These are phyloP conservation scores for Protophormia terraenovae DNA, from an alignment of 2,888 invertebrate species.

Conservation along the genomic window DNA sequence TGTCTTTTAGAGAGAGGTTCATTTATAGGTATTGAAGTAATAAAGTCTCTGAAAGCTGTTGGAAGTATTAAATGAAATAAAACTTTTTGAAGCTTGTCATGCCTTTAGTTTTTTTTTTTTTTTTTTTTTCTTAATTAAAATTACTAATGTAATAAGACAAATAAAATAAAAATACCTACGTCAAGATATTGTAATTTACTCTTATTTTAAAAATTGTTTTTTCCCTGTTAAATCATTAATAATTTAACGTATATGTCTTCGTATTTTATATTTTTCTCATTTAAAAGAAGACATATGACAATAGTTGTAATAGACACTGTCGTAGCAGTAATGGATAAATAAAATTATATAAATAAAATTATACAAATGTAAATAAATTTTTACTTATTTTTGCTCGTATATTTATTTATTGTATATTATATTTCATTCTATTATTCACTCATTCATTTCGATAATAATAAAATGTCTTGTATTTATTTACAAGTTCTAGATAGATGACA, in stretches of 20 bases:
- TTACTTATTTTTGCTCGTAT: conserved; percentile 7
- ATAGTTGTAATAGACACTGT: neutral
- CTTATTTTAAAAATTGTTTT: too few species aligned
- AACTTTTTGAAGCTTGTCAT: neutral
- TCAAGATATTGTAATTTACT: too few species aligned
- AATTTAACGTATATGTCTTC: too few species aligned
- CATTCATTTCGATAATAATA: conserved; percentile 43
- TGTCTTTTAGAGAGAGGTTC: neutral
- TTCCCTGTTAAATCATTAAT: too few species aligned
- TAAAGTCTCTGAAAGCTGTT: neutral
- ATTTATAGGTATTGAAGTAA: neutral
- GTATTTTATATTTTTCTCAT: neutral
- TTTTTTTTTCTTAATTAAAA: too few species aligned
- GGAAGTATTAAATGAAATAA: neutral
- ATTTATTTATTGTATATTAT: neutral
- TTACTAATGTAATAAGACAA: too few species aligned
- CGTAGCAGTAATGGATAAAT: neutral
- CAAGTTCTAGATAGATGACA: conserved; percentile 14
- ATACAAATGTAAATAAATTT: conserved; percentile 29
- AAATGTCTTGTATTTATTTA: conserved; percentile 50
- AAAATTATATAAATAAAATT: conserved; percentile 33
- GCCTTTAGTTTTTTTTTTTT: neutral
- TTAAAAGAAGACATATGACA: neutral
- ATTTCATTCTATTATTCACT: conserved; percentile 47
- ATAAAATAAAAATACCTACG: too few species aligned